These are phyloP conservation scores for Heliconius hewitsoni DNA, from an alignment of 1,140 invertebrate species.

Conservation along the genomic window DNA sequence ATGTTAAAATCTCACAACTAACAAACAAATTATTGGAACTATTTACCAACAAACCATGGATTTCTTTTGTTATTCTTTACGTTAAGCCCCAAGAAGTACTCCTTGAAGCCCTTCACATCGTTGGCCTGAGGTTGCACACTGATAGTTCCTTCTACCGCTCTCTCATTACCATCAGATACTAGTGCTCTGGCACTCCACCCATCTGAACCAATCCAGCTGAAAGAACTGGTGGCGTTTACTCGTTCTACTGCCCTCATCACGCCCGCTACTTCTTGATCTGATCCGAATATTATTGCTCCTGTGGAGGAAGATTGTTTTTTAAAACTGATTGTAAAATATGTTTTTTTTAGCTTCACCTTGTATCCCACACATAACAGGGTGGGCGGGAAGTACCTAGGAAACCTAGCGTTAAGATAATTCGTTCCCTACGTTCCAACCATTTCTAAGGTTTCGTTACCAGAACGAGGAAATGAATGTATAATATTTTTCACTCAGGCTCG, in stretches of 20 bases:
- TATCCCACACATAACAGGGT: no score
- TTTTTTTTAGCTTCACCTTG: neutral
- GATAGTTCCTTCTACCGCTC: slow-evolving; percentile 94
- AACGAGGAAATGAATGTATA: no score
- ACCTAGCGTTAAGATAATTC: no score
- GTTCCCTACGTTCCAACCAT: no score
- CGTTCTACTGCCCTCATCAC: slow-evolving; percentile 95
- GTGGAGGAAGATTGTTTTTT: neutral
- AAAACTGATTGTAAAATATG: neutral
- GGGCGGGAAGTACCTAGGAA: no score
- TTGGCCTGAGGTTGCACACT: slow-evolving; percentile 95
- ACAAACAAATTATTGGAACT: neutral
- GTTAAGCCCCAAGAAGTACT: slow-evolving; percentile 93
- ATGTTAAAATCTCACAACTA: no score
- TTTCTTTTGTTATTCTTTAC: slow-evolving; percentile 93
- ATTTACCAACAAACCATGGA: slow-evolving; percentile 95
- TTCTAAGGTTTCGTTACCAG: no score
- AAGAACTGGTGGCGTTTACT: slow-evolving; percentile 92
- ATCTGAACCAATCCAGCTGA: slow-evolving; percentile 97
- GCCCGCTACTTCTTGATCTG: slow-evolving; percentile 97
- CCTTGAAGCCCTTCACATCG: slow-evolving; percentile 91
- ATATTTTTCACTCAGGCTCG: no score
- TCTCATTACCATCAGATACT: slow-evolving; percentile 94
- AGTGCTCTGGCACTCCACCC: slow-evolving; percentile 94
- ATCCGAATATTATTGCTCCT: slow-evolving; percentile 98